Conservation (phyloP, 2,888 invertebrate species). For the Drepanosiphum platanoidis region DNA sequence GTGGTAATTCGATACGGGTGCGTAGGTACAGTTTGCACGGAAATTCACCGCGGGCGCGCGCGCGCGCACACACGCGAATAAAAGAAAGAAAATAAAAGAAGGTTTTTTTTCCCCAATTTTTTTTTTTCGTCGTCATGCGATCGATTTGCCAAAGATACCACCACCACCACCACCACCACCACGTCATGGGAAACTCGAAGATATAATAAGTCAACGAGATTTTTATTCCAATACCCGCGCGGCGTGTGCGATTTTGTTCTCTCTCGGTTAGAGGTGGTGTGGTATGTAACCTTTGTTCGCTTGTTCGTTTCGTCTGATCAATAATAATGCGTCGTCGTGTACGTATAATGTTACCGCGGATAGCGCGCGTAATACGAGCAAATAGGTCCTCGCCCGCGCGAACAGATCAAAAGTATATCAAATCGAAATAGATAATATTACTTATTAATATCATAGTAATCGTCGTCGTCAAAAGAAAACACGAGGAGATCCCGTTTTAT, state of each 20-base stretch:
- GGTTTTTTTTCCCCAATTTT: slow-evolving; percentile 13
- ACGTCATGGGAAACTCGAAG: slow-evolving; percentile 31
- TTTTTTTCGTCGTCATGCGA: background rate
- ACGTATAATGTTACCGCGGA: too few relatives aligned
- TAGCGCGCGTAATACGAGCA: background rate
- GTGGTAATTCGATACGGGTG: slow-evolving; percentile 46
- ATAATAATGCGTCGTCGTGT: background rate
- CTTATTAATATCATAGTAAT: too few relatives aligned
- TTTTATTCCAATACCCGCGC: background rate
- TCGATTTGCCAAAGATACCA: slow-evolving; percentile 40
- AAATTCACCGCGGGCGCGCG: too few relatives aligned
- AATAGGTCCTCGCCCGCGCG: too few relatives aligned
- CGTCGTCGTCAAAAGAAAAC: too few relatives aligned
- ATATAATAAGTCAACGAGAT: slow-evolving; percentile 58
- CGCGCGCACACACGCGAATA: background rate
- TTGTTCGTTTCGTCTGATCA: background rate
- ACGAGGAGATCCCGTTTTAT: too few relatives aligned
- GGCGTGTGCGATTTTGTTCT: too few relatives aligned
- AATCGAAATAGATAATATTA: too few relatives aligned
- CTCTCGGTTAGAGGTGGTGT: too few relatives aligned
- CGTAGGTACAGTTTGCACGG: slow-evolving; percentile 45
- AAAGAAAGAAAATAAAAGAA: slow-evolving; percentile 14
- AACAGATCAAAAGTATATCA: too few relatives aligned
- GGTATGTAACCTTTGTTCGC: background rate
- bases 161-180: too few relatives aligned